Evolutionary conservation across 2,113 vertebrate species (phyloP).

Genomic region (Charina bottae): DNA sequence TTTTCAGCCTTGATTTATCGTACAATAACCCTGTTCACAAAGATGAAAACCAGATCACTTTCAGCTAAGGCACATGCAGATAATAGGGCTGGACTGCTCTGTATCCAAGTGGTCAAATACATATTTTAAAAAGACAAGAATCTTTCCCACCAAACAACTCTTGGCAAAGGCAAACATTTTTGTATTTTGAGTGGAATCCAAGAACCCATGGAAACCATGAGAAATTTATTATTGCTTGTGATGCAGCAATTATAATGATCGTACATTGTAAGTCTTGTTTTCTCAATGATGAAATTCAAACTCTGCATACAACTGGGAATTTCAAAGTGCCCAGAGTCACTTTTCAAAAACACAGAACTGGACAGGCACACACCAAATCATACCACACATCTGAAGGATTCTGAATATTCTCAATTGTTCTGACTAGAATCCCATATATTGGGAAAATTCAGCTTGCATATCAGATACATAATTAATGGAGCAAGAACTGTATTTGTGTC

Average conservation of each 20-base stretch:
- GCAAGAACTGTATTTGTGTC: not conserved
- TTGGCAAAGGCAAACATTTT: slow-evolving; percentile 18
- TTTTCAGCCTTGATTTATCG: not conserved
- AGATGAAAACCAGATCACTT: slow-evolving; percentile 2
- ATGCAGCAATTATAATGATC: not conserved
- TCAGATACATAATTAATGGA: not conserved
- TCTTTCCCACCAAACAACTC: slow-evolving; percentile 26
- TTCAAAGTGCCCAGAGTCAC: not conserved
- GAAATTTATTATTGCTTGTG: slow-evolving; percentile 20
- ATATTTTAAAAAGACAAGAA: slow-evolving; percentile 18
- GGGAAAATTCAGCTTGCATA: not conserved
- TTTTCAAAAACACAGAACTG: not conserved
- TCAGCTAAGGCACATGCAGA: not conserved
- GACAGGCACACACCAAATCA: not conserved
- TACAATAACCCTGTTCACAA: not conserved
- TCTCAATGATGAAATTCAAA: not conserved
- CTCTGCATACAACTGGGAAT: not conserved
- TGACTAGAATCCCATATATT: not conserved
- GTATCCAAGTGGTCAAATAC: not conserved
- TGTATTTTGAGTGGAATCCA: not conserved
- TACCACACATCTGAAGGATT: not conserved
- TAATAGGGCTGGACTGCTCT: not conserved
- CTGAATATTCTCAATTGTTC: not conserved
- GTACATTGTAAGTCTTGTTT: not conserved
- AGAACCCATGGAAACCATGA: not conserved